These are phyloP conservation scores for Tetramorium alpestre DNA, from an alignment of 1,140 invertebrate species.

Conservation along the genomic window DNA sequence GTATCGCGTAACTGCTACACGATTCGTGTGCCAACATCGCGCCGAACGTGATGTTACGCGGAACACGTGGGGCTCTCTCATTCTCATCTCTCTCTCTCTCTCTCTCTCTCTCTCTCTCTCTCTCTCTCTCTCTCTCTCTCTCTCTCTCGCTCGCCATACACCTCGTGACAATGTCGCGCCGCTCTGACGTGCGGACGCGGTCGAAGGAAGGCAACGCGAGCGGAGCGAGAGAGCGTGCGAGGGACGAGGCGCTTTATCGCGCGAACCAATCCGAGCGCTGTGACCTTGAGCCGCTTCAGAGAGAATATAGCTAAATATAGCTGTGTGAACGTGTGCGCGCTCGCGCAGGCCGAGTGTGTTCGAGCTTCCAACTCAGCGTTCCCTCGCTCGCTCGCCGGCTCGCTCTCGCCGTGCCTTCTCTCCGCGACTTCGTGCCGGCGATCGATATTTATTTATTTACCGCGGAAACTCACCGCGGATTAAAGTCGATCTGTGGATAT, in stretches of 20 bases:
- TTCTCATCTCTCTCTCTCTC: constrained; percentile 7
- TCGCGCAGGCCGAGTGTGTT: neutral
- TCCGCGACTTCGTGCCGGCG: constrained; percentile 6
- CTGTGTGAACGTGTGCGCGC: constrained; percentile 75
- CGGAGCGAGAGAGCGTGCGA: constrained; percentile 36
- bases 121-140: neutral
- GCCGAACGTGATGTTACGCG: constrained; percentile 50
- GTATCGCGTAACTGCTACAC: constrained; percentile 60
- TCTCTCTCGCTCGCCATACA: neutral
- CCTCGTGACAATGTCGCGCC: constrained; percentile 36
- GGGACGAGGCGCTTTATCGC: constrained; percentile 77
- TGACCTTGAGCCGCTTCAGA: constrained; percentile 83
- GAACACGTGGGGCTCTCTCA: constrained; percentile 39
- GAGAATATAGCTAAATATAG: constrained; percentile 82
- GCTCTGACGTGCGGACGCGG: constrained; percentile 36
- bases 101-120: neutral
- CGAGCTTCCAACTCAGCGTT: constrained; percentile 59
- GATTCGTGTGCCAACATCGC: constrained; percentile 52
- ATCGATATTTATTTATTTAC: constrained; percentile 61
- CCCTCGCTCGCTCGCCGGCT: constrained; percentile 43
- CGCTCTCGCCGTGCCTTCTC: constrained; percentile 20
- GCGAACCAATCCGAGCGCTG: constrained; percentile 80
- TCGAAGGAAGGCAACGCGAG: constrained; percentile 34
- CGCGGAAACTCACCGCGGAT: constrained; percentile 3
- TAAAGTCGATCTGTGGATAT: constrained; percentile 25